phyloP scores from a whole-genome alignment of 2,113 vertebrate species.

The Mungos mungo region DNA sequence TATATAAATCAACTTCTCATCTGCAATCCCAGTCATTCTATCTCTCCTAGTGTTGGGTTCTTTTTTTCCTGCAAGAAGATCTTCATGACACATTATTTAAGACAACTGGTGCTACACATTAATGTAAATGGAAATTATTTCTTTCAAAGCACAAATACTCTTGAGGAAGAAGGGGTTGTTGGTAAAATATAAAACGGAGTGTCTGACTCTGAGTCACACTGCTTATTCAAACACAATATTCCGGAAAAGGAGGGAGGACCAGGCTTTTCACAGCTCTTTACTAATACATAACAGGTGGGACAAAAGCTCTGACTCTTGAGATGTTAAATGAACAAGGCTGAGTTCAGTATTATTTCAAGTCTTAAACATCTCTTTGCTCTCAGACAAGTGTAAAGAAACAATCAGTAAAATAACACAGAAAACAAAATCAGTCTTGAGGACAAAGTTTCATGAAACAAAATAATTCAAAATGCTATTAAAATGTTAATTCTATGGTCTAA shows the following conservation, averaged over 20 bases:
- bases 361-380: not conserved
- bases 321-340: conserved; percentile 1
- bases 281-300: conserved; percentile 7
- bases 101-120: conserved; percentile 26
- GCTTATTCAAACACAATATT: conserved; percentile 53
- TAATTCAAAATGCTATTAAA: not conserved
- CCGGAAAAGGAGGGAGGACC: not conserved
- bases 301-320: not conserved
- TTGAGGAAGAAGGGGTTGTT: conserved; percentile 24
- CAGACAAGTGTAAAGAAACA: not conserved
- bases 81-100: conserved; percentile 49
- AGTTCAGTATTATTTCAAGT: conserved; percentile 28
- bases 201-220: not conserved
- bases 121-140: conserved; percentile 52
- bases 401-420: not conserved
- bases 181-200: not conserved
- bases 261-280: not conserved
- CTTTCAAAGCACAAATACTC: not conserved
- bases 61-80: conserved; percentile 23
- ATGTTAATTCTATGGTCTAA: not conserved
- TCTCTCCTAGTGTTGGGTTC: not conserved
- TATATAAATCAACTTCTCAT: conserved; percentile 59
- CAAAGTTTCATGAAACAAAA: not conserved
- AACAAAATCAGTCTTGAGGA: not conserved
- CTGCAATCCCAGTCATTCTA: not conserved